phyloP scores from a whole-genome alignment of 23 tunicate species.

The Styela plicata region DNA sequence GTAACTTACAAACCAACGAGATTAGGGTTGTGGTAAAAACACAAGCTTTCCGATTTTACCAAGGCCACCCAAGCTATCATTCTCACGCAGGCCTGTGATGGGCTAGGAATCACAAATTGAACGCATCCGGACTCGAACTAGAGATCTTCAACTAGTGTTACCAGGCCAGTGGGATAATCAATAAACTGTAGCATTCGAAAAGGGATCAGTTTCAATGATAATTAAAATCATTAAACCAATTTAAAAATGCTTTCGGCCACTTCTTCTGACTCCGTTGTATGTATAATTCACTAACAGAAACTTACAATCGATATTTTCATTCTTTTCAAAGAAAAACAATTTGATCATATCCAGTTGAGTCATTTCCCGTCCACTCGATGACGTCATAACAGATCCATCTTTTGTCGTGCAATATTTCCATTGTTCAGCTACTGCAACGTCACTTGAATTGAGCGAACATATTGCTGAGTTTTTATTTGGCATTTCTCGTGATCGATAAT shows the following conservation, averaged over 20 bases:
- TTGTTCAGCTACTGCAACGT: slow-evolving; percentile 31
- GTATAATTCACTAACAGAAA: background rate
- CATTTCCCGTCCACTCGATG: slow-evolving; percentile 9
- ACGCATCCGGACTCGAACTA: no score
- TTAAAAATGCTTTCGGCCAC: background rate
- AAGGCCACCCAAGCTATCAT: no score
- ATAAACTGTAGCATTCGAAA: no score
- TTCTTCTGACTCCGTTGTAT: background rate
- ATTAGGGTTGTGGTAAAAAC: no score
- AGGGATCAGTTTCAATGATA: background rate
- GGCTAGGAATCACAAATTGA: no score
- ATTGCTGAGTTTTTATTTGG: slow-evolving; percentile 38
- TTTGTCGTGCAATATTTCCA: slow-evolving; percentile 63
- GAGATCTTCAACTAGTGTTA: no score
- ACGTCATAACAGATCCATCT: slow-evolving; percentile 9
- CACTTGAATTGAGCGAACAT: slow-evolving; percentile 53
- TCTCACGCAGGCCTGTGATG: no score
- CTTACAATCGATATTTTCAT: slow-evolving; percentile 47
- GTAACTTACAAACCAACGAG: no score
- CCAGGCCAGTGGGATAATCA: no score
- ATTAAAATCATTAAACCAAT: no score
- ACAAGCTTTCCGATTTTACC: no score
- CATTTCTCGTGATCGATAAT: slow-evolving; percentile 30
- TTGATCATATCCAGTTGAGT: slow-evolving; percentile 58
- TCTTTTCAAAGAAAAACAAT: slow-evolving; percentile 28